Conservation (phyloP, 2,797 vertebrate genomes). For the Eulemur mongoz region DNA sequence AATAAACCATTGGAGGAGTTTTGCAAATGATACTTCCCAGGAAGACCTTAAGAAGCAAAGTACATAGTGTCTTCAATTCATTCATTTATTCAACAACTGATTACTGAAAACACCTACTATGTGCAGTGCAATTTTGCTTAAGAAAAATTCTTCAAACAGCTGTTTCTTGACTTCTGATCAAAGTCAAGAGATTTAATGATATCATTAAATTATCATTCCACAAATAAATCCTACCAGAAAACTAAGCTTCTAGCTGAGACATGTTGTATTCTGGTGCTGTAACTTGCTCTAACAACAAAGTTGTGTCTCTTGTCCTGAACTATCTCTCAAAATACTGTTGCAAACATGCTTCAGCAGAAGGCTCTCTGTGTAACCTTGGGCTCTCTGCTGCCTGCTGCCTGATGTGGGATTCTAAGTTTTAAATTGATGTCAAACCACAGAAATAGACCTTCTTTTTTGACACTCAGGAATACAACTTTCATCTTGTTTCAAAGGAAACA, state of each 20-base stretch:
- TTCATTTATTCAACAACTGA: background rate
- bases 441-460: conserved; percentile 45
- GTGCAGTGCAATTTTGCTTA: background rate
- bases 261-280: background rate
- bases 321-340: background rate
- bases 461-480: conserved; percentile 17
- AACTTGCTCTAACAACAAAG: background rate
- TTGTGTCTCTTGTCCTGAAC: background rate
- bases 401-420: background rate
- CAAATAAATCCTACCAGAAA: background rate
- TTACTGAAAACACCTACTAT: background rate
- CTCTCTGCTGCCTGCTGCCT: background rate
- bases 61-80: background rate
- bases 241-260: background rate
- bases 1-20: background rate
- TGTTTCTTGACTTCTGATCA: conserved; percentile 10
- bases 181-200: background rate
- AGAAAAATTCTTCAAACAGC: conserved; percentile 8
- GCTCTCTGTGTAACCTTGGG: background rate
- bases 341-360: background rate
- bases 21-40: background rate
- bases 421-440: conserved; percentile 16
- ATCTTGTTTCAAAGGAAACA: conserved; percentile 32
- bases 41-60: background rate
- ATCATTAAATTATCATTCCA: conserved; percentile 37